phyloP scores from a whole-genome alignment of 2,113 vertebrate species.

The Motacilla alba region DNA sequence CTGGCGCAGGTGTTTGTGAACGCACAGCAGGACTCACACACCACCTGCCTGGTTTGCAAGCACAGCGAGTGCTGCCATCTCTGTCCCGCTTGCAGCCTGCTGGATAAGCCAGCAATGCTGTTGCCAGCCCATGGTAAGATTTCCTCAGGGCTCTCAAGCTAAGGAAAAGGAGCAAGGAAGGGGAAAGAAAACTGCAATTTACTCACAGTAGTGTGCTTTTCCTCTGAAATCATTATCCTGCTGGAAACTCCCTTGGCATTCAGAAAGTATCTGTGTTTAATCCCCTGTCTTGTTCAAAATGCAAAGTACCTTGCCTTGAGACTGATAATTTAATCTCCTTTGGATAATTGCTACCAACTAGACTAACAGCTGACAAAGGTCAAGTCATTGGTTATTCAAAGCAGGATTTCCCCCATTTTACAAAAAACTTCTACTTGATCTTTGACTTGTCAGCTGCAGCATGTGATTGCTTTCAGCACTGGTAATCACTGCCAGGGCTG shows the following conservation, averaged over 20 bases:
- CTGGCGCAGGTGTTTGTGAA: background rate
- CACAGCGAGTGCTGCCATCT: background rate
- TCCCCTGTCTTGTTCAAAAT: background rate
- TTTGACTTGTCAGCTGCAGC: background rate
- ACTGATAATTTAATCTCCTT: conserved; percentile 10
- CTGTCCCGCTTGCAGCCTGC: background rate
- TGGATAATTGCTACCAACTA: conserved; percentile 5
- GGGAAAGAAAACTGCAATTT: background rate
- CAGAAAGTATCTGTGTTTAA: background rate
- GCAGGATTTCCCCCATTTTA: conserved; percentile 5
- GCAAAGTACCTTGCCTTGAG: background rate
- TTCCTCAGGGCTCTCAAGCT: background rate
- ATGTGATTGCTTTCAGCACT: background rate
- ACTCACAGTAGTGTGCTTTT: background rate
- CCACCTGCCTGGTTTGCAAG: background rate
- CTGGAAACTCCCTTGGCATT: background rate
- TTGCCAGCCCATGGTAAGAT: background rate
- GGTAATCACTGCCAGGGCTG: background rate
- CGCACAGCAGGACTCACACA: background rate
- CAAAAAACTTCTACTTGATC: background rate
- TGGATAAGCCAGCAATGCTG: background rate
- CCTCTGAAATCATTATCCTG: fast-evolving
- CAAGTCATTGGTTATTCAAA: conserved; percentile 12
- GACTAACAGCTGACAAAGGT: conserved; percentile 19
- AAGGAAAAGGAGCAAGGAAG: background rate